Evolutionary conservation across 2,113 vertebrate genomes (phyloP).

Genomic region (Megaceryle torquata): DNA sequence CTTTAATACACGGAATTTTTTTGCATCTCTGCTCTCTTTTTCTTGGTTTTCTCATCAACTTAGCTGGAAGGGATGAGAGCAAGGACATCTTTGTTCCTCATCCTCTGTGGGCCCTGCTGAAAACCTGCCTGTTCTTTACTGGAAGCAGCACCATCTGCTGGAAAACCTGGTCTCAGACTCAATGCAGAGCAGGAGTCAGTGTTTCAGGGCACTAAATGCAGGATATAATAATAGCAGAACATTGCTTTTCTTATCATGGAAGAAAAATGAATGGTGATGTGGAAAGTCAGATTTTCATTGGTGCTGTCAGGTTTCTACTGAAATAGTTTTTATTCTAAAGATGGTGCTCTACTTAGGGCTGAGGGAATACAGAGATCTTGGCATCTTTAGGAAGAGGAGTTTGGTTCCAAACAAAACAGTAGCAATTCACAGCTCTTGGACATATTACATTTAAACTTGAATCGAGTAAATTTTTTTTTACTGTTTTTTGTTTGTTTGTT

Average conservation of each 20-base stretch:
- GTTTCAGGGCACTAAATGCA: neutral
- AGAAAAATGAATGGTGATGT: neutral
- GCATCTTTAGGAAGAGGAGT: neutral
- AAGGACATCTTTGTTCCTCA: neutral
- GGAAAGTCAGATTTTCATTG: neutral
- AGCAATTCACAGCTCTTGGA: neutral
- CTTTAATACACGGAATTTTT: neutral
- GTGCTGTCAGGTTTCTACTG: neutral
- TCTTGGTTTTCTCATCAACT: neutral
- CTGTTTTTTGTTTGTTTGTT: neutral
- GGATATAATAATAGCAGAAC: neutral
- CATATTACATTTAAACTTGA: neutral
- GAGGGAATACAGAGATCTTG: neutral
- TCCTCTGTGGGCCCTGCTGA: neutral
- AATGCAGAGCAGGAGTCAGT: neutral
- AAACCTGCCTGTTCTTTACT: neutral
- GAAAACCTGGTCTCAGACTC: neutral
- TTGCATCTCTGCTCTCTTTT: neutral
- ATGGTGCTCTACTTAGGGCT: neutral
- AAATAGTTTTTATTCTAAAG: neutral
- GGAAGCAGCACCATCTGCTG: conserved; percentile 63
- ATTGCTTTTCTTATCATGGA: neutral
- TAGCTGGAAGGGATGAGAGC: neutral
- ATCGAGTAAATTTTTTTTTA: neutral
- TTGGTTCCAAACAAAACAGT: neutral